Base-by-base conservation (phyloP, 2,888 invertebrate species). In the Ophraella communa region DNA sequence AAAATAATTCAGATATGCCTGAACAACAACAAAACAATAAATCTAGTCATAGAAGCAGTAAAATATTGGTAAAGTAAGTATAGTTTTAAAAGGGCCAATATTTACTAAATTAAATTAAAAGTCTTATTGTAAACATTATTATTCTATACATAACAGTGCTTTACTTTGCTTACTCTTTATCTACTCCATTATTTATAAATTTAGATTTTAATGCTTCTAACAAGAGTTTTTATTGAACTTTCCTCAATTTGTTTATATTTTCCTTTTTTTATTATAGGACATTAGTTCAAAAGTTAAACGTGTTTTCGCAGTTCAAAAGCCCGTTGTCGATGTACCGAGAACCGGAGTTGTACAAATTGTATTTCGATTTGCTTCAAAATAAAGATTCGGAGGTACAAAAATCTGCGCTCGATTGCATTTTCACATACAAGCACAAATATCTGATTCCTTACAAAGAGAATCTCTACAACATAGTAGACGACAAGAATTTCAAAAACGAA, bases 401-500 rank as follows among this genome's bases (percentile, higher is more conserved):
- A 79, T 86, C 88, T 56, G 93, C 96, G 0, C 82, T 98, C 42
- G 91, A 93, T 76, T 98, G 96, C 79, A 81, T 98, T 1, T 83
- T 94, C 73, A 89, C 92, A 0, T 98, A 96, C 81, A 94, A 93
- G 79, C 87, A 89, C 69, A 92, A 92, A 77, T 90, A 88, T 76
- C 78, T 97, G 5, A 79, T 84, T 0, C 90, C 92, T 0, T 96
- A 98, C 78, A 92, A 92, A 79, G 90, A 89, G 42, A 88, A 94
- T 75, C 83, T 98, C 53, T 88, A 90, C 71, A 89, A 89, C 66
- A 84, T 98, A 56, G 86, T 96, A 3, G 92, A 95, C 76, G 95
- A 96, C 70, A 92, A 92, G 73, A 92, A 91, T 70, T 91, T 98
- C 72, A 94, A 93, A 83, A 90, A 91, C 74, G 94, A 95, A 81